These are phyloP conservation scores for Coelopa frigida DNA, from an alignment of 1,140 invertebrate genomes.

Conservation along the genomic window DNA sequence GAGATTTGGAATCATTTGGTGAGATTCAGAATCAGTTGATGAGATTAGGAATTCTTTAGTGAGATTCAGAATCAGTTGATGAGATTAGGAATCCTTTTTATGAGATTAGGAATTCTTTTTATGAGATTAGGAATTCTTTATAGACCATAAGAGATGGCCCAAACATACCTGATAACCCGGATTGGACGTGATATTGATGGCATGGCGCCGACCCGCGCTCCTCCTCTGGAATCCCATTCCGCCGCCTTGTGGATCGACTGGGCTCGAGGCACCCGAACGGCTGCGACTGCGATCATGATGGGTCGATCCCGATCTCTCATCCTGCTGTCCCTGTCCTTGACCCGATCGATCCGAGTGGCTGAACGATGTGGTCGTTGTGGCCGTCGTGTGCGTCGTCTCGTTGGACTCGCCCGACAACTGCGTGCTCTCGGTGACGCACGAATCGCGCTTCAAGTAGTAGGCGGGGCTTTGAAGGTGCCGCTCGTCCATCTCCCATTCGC, in stretches of 20 bases:
- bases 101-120: too few species aligned
- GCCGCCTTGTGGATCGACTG: background rate
- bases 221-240: too few species aligned
- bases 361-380: conserved; percentile 38
- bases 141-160: too few species aligned
- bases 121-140: too few species aligned
- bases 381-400: conserved; percentile 33
- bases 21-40: too few species aligned
- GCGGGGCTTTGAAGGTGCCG: conserved; percentile 22
- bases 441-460: conserved; percentile 33
- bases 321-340: conserved; percentile 15
- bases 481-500: conserved; percentile 19
- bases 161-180: conserved; percentile 33
- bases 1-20: too few species aligned
- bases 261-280: background rate
- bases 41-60: too few species aligned
- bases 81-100: too few species aligned
- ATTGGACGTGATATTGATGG: conserved; percentile 44
- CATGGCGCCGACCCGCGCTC: conserved; percentile 36
- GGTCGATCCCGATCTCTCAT: too few species aligned
- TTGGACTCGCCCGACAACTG: conserved; percentile 37
- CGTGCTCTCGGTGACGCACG: conserved; percentile 39
- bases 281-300: too few species aligned
- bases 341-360: conserved; percentile 30
- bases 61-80: background rate